These are phyloP conservation scores for Heliconius hortense DNA, from an alignment of 2,888 invertebrate species.

Conservation along the genomic window DNA sequence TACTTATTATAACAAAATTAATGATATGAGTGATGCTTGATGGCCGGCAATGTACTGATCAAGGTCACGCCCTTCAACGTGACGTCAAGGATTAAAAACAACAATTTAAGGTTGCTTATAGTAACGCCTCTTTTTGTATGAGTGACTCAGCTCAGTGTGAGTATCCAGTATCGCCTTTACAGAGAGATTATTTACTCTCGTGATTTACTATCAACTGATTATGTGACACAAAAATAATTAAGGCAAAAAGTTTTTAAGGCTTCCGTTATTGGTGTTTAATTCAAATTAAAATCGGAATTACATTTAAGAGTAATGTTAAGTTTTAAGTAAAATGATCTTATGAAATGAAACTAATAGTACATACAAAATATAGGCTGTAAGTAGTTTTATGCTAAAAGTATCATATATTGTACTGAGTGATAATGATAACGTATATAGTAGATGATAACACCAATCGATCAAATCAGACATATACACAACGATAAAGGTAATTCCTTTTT, in stretches of 20 bases:
- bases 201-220: too few relatives aligned
- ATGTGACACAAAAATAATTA: too few relatives aligned
- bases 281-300: neutral
- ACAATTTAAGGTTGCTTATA: conserved; percentile 2
- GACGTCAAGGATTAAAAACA: conserved; percentile 1
- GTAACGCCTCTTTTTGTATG: conserved; percentile 1
- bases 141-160: neutral
- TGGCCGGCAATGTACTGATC: neutral
- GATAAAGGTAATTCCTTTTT: conserved; percentile 30
- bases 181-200: neutral
- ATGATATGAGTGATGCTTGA: neutral
- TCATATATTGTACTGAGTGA: conserved; percentile 18
- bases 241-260: too few relatives aligned
- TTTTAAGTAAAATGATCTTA: neutral
- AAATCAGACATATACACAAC: conserved; percentile 30
- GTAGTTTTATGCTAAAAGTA: conserved; percentile 4
- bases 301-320: neutral
- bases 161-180: neutral
- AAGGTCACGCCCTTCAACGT: conserved; percentile 7
- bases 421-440: conserved; percentile 32
- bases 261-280: neutral
- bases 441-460: conserved; percentile 39
- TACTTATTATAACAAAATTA: neutral
- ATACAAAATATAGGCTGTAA: neutral
- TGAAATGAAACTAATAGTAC: neutral